Conservation (phyloP, 2,113 vertebrate species). For the Lontra canadensis region DNA sequence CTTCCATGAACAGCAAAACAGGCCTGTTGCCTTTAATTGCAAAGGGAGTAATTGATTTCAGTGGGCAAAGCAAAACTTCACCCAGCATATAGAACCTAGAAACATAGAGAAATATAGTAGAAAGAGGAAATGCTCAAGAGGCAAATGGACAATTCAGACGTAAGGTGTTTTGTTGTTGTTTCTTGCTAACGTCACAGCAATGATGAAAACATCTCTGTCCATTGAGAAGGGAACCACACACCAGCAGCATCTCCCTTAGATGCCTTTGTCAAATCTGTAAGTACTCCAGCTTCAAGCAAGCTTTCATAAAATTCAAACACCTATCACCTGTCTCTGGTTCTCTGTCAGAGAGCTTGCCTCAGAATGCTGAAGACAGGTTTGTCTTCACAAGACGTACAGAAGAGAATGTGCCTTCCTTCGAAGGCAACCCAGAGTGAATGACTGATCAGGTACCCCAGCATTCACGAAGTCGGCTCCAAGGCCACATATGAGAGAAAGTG, state of each 20-base stretch:
- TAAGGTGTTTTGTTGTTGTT: not conserved
- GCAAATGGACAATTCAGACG: not conserved
- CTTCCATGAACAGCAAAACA: not conserved
- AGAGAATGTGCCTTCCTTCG: not conserved
- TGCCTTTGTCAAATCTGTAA: not conserved
- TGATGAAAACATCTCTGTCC: not conserved
- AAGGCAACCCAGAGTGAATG: not conserved
- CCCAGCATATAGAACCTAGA: not conserved
- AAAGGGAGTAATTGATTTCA: not conserved
- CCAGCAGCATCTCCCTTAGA: not conserved
- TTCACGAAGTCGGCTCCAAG: not conserved
- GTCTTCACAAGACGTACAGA: not conserved
- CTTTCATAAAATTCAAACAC: not conserved
- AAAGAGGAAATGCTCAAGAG: not conserved
- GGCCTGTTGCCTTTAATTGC: not conserved
- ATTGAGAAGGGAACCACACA: not conserved
- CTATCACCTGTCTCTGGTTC: not conserved
- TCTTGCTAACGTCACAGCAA: not conserved
- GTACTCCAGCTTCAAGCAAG: not conserved
- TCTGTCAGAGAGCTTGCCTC: not conserved
- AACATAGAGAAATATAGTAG: not conserved
- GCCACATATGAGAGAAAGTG: not conserved
- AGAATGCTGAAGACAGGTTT: not conserved
- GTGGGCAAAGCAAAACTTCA: not conserved
- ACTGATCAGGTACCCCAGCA: not conserved